These are phyloP conservation scores for Cephus nigrinus DNA, from an alignment of 2,888 invertebrate species.

Conservation along the genomic window DNA sequence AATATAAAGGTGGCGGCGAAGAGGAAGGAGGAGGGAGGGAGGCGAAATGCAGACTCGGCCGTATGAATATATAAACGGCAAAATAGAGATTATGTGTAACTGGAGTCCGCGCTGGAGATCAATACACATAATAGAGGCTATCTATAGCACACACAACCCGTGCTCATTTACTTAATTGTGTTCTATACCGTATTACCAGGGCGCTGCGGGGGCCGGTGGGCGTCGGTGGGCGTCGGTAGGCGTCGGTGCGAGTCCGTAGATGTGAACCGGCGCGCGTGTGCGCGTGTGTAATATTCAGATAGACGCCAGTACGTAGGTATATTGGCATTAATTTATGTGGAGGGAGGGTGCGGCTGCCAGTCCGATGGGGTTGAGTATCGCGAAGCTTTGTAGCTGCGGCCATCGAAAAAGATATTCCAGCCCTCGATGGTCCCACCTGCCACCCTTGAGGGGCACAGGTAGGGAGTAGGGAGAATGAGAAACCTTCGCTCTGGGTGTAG, in stretches of 20 bases:
- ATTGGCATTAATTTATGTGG: constrained; percentile 58
- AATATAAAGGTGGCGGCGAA: constrained; percentile 5
- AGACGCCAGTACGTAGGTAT: constrained; percentile 47
- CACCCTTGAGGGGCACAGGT: too few species aligned
- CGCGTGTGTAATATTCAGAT: constrained; percentile 58
- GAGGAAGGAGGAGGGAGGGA: constrained; percentile 21
- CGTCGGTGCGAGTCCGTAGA: constrained; percentile 32
- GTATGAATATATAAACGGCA: constrained; percentile 61
- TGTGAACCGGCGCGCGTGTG: constrained; percentile 28
- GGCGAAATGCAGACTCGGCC: constrained; percentile 1
- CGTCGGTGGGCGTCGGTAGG: constrained; percentile 34
- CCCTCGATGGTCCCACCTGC: too few species aligned
- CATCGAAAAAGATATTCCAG: constrained; percentile 10
- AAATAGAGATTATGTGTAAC: constrained; percentile 64
- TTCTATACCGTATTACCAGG: constrained; percentile 58
- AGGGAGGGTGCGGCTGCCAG: constrained; percentile 29
- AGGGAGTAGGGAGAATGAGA: too few species aligned
- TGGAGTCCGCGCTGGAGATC: constrained; percentile 63
- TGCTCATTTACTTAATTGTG: constrained; percentile 67
- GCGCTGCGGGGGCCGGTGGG: constrained; percentile 35
- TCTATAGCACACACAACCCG: constrained; percentile 64
- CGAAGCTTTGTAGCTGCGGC: constrained; percentile 40
- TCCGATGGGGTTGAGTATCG: constrained; percentile 51
- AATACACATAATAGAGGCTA: constrained; percentile 66
- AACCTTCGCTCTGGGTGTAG: too few species aligned